Evolutionary conservation across 2,113 vertebrate genomes (phyloP).

Genomic region (Sciurus niger): DNA sequence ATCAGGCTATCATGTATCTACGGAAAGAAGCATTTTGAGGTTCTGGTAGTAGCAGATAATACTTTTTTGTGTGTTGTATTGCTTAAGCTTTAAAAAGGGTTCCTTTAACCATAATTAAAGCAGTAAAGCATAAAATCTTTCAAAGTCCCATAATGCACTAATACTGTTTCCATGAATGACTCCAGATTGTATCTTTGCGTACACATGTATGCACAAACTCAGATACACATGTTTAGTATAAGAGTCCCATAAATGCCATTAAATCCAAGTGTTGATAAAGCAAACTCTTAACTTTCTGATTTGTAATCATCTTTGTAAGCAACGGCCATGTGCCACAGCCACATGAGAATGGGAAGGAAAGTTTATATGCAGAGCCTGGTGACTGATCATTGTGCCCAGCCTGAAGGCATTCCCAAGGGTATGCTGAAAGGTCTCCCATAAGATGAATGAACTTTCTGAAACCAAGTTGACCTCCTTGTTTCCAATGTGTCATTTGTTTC

Average conservation of each 20-base stretch:
- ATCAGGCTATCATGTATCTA: not conserved
- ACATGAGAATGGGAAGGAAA: not conserved
- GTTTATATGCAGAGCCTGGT: not conserved
- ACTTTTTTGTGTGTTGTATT: not conserved
- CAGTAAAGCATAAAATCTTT: not conserved
- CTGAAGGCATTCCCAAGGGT: not conserved
- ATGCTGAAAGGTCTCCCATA: not conserved
- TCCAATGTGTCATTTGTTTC: not conserved
- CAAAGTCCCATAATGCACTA: not conserved
- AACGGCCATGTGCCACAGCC: not conserved
- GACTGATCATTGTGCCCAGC: not conserved
- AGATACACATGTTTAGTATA: not conserved
- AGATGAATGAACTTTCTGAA: not conserved
- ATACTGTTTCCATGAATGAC: not conserved
- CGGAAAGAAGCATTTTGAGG: conserved; percentile 59
- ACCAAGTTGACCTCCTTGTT: not conserved
- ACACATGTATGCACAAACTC: not conserved
- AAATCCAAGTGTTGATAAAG: not conserved
- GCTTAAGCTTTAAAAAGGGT: not conserved
- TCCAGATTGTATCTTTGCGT: not conserved
- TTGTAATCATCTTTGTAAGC: not conserved
- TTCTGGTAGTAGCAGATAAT: not conserved
- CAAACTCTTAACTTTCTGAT: not conserved
- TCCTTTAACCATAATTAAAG: conserved; percentile 40
- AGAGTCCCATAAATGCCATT: not conserved